Percentiles rank a stretch among this genome's conserved stretches.
Conservation (phyloP, 2,888 invertebrate genomes). For the Meghimatium bilineatum region DNA sequence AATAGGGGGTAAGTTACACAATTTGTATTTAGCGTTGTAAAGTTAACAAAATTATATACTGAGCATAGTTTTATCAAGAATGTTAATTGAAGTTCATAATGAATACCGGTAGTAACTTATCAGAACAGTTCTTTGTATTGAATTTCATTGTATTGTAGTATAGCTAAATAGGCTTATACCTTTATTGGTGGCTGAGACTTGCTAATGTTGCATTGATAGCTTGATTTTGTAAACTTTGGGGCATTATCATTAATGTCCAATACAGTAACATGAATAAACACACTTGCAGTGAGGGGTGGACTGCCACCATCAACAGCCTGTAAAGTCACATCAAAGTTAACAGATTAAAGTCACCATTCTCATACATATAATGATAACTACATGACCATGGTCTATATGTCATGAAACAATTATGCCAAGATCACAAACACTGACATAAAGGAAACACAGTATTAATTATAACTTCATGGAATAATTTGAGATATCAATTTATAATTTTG, state of each 20-base stretch:
- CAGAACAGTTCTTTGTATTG: neutral
- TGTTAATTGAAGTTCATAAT: too few species aligned
- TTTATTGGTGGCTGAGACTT: neutral
- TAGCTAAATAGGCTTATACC: neutral
- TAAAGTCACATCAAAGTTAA: conserved; percentile 81
- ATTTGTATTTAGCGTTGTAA: too few species aligned
- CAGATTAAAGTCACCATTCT: conserved; percentile 81
- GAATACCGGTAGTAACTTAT: too few species aligned
- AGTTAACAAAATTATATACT: too few species aligned
- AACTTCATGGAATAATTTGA: neutral
- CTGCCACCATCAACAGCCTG: conserved; percentile 93
- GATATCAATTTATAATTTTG: neutral
- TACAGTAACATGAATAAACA: conserved; percentile 49
- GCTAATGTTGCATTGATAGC: conserved; percentile 16
- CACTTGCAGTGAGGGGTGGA: conserved; percentile 79
- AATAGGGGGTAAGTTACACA: too few species aligned
- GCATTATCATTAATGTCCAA: conserved; percentile 53
- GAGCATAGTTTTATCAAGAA: too few species aligned
- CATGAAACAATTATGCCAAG: too few species aligned
- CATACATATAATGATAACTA: neutral
- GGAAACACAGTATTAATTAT: neutral
- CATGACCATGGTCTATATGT: too few species aligned
- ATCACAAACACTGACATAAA: neutral
- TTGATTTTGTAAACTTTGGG: conserved; percentile 38
- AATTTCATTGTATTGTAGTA: neutral